Conservation (phyloP, 2,113 vertebrate species). For the Theropithecus gelada region DNA sequence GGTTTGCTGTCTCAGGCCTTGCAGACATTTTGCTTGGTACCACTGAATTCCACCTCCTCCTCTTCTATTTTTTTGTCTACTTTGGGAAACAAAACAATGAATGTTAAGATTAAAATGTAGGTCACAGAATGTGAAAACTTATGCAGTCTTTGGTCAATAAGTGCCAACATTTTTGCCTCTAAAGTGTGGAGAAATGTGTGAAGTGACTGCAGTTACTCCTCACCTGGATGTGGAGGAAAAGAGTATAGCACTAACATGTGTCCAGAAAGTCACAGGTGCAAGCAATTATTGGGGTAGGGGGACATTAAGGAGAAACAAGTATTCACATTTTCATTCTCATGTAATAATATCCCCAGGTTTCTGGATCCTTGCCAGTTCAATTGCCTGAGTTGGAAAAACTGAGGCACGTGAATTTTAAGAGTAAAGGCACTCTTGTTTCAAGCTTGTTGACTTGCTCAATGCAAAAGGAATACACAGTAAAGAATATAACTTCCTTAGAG, state of each 20-base stretch:
- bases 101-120: not conserved
- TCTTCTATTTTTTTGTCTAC: not conserved
- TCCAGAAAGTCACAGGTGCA: not conserved
- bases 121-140: not conserved
- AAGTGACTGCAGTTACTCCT: not conserved
- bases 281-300: not conserved
- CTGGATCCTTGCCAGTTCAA: not conserved
- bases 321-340: not conserved
- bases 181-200: not conserved
- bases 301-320: not conserved
- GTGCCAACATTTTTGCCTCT: not conserved
- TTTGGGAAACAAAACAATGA: not conserved
- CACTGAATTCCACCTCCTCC: not conserved
- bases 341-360: conserved; percentile 20
- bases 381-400: conserved; percentile 7
- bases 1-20: not conserved
- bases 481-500: not conserved
- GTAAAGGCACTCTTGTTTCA: not conserved
- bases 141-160: not conserved
- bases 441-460: not conserved
- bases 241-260: not conserved
- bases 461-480: not conserved
- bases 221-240: not conserved
- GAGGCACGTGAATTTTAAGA: conserved; percentile 4
- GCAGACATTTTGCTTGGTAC: not conserved